These are phyloP conservation scores for Eidolon helvum DNA, from an alignment of 2,113 vertebrate genomes.

Conservation along the genomic window DNA sequence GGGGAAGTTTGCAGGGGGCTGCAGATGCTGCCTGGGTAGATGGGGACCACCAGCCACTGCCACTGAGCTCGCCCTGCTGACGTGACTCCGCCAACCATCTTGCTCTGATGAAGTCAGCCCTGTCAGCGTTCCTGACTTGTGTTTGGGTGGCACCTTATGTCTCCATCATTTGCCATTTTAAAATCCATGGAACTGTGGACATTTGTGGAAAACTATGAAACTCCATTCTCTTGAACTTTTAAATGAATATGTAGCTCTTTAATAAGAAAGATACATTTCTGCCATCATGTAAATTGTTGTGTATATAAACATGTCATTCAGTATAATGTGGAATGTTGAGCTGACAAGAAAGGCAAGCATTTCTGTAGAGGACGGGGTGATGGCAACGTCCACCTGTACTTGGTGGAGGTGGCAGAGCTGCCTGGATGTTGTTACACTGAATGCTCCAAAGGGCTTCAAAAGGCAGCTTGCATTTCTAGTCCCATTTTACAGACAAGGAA, in stretches of 20 bases:
- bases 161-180: background rate
- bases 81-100: background rate
- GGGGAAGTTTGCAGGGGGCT: background rate
- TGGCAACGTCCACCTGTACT: background rate
- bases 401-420: too few relatives aligned
- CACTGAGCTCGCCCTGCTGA: background rate
- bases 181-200: background rate
- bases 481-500: background rate
- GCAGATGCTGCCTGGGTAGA: background rate
- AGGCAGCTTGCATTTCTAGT: background rate
- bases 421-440: too few relatives aligned
- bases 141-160: background rate
- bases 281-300: accelerated
- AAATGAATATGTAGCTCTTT: background rate
- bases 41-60: background rate
- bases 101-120: background rate
- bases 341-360: background rate
- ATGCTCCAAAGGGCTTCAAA: background rate
- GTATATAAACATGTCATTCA: accelerated
- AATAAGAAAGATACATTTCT: background rate
- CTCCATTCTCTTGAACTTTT: background rate
- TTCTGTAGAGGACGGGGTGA: background rate
- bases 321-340: background rate
- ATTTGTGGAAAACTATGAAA: background rate
- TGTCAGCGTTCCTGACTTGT: background rate